Evolutionary conservation across 2,888 invertebrate genomes (phyloP).

Genomic region (Luffia ferchaultella): DNA sequence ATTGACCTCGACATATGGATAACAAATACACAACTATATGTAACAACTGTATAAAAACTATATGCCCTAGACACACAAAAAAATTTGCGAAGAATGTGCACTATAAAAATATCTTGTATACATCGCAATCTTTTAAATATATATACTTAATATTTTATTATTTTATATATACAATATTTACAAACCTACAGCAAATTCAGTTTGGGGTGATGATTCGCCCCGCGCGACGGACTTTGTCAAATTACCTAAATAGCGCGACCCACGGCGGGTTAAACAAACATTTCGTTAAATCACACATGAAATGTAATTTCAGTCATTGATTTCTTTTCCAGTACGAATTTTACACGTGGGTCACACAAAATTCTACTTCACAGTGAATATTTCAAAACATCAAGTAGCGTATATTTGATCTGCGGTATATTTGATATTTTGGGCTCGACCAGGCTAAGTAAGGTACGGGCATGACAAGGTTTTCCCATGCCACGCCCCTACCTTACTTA

Average conservation of each 20-base stretch:
- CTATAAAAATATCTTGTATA: background rate
- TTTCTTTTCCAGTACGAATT: no score
- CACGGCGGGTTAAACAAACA: background rate
- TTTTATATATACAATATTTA: background rate
- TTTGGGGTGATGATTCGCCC: background rate
- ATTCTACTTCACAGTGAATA: no score
- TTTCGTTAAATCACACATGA: no score
- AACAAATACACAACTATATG: background rate
- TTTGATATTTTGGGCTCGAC: no score
- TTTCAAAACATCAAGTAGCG: no score
- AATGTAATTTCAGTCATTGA: no score
- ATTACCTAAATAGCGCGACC: background rate
- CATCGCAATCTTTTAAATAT: background rate
- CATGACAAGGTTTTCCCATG: no score
- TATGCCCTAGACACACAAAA: background rate
- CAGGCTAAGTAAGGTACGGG: no score
- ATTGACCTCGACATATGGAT: background rate
- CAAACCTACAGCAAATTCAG: background rate
- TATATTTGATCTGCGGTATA: no score
- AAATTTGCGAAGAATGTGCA: background rate
- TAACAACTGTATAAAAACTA: background rate
- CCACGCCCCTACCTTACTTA: no score
- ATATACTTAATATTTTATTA: background rate
- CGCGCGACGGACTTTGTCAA: background rate
- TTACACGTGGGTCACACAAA: no score